phyloP scores from a whole-genome alignment of 1,140 invertebrate species.

The Drosophila dunni region DNA sequence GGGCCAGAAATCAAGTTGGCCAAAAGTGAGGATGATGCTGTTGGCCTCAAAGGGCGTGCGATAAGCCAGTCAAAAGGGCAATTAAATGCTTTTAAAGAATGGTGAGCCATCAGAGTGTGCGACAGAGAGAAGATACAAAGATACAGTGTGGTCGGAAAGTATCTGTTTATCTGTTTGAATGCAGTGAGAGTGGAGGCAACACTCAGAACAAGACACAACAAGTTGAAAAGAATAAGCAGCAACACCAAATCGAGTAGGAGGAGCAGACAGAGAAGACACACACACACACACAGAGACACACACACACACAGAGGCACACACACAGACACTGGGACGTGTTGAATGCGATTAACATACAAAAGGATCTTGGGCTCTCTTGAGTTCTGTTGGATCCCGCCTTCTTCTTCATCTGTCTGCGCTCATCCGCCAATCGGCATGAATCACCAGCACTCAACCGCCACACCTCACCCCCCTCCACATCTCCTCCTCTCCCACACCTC shows the following conservation, averaged over 20 bases:
- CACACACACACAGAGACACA: slow-evolving; percentile 11
- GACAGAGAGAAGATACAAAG: slow-evolving; percentile 12
- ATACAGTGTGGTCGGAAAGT: slow-evolving; percentile 25
- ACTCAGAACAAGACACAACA: slow-evolving; percentile 34
- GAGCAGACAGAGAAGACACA: slow-evolving; percentile 46
- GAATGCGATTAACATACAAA: slow-evolving; percentile 77
- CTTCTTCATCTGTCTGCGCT: slow-evolving; percentile 47
- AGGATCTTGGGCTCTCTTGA: slow-evolving; percentile 58
- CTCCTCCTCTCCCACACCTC: background rate
- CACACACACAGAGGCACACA: background rate
- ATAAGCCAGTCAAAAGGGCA: slow-evolving; percentile 68
- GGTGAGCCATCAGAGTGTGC: slow-evolving; percentile 38
- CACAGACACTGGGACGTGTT: slow-evolving; percentile 27
- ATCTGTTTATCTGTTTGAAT: slow-evolving; percentile 66
- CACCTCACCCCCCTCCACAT: background rate
- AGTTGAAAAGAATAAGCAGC: slow-evolving; percentile 52
- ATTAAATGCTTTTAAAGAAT: slow-evolving; percentile 77
- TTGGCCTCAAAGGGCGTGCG: slow-evolving; percentile 58
- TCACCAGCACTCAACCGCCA: slow-evolving; percentile 39
- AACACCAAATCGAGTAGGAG: slow-evolving; percentile 50
- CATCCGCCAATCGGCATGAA: slow-evolving; percentile 77
- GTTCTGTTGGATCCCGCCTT: slow-evolving; percentile 74
- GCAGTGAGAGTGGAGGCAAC: slow-evolving; percentile 38
- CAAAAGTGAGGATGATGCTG: slow-evolving; percentile 43
- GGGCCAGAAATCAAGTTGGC: slow-evolving; percentile 6